Evolutionary conservation across 1,140 invertebrate genomes (phyloP).

Genomic region (Stratiolaelaps scimitus): DNA sequence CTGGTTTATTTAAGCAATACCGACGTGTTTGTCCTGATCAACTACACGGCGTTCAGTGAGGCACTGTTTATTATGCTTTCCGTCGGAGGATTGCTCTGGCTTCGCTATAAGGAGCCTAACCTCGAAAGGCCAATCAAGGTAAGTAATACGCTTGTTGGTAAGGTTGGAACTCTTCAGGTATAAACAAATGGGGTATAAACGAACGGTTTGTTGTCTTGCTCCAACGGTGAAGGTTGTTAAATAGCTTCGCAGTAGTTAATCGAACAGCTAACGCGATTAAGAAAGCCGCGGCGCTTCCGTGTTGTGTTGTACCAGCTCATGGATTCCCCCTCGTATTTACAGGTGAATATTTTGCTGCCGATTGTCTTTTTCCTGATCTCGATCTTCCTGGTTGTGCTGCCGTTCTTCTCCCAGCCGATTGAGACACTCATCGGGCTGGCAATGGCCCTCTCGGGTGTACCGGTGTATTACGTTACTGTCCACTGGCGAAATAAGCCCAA

Average conservation of each 20-base stretch:
- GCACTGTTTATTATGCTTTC: slow-evolving; percentile 75
- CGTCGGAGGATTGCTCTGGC: slow-evolving; percentile 70
- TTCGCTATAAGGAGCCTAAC: slow-evolving; percentile 65
- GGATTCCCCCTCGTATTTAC: background rate
- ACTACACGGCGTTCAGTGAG: slow-evolving; percentile 86
- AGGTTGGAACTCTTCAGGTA: no score
- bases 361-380: slow-evolving; percentile 66
- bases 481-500: slow-evolving; percentile 59
- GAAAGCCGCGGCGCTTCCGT: no score
- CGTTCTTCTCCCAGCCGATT: slow-evolving; percentile 58
- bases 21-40: slow-evolving; percentile 77
- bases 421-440: slow-evolving; percentile 70
- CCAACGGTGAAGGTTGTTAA: no score
- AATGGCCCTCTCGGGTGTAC: slow-evolving; percentile 77
- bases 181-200: no score
- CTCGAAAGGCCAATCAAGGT: slow-evolving; percentile 76
- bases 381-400: slow-evolving; percentile 63
- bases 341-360: slow-evolving; percentile 57
- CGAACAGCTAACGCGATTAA: no score
- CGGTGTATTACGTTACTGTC: slow-evolving; percentile 68
- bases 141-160: no score
- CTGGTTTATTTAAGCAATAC: slow-evolving; percentile 47
- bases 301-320: no score
- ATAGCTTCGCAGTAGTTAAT: no score
- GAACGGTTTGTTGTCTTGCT: no score